A percentile compares a stretch with the other conserved stretches of the same genome.
Evolutionary conservation across 2,113 vertebrate genomes (phyloP).

Genomic region (Tragelaphus buxtoni): DNA sequence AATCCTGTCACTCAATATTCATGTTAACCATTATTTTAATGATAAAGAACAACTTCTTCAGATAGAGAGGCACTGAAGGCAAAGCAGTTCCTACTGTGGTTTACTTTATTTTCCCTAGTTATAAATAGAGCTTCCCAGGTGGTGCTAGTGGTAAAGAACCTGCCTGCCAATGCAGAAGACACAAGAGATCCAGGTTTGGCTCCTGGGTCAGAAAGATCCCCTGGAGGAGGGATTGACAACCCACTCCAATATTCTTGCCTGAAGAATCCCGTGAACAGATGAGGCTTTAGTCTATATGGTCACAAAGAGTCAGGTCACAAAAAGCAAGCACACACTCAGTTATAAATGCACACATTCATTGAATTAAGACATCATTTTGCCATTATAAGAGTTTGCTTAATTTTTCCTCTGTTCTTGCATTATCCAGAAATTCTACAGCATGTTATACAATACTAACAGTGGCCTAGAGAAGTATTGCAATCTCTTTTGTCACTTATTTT

Average conservation of each 20-base stretch:
- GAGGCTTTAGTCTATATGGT: not conserved
- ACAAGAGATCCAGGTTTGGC: not conserved
- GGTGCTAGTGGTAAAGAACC: not conserved
- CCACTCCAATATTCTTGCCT: not conserved
- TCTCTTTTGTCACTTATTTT: not conserved
- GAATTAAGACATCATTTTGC: not conserved
- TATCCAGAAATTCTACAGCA: not conserved
- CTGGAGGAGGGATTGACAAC: not conserved
- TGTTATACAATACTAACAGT: not conserved
- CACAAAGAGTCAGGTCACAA: too few species aligned
- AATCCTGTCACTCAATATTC: not conserved
- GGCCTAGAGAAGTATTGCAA: not conserved
- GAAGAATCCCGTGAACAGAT: not conserved
- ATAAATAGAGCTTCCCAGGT: not conserved
- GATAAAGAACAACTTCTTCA: not conserved
- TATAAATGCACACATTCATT: not conserved
- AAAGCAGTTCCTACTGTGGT: not conserved
- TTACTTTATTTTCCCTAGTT: not conserved
- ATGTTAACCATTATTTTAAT: not conserved
- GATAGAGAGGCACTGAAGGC: not conserved
- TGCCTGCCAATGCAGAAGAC: not conserved
- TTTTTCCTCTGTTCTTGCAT: not conserved
- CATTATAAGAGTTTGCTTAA: not conserved
- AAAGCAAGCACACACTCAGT: accelerated
- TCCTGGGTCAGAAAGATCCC: not conserved